Evolutionary conservation across 2,797 vertebrate species (phyloP).

Genomic region (Carcharodon carcharias): DNA sequence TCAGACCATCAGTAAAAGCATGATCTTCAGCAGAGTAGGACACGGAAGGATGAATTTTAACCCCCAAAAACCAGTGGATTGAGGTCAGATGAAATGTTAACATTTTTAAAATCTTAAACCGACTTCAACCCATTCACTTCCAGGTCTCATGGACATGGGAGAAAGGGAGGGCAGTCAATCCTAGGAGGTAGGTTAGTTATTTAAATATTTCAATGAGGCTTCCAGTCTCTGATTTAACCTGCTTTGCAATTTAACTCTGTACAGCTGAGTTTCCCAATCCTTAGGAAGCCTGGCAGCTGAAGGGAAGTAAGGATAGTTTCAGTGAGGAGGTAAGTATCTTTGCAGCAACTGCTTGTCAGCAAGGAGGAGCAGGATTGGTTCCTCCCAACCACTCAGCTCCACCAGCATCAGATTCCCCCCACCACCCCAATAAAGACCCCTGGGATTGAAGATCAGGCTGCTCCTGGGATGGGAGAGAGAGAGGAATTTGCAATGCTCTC

Average conservation of each 20-base stretch:
- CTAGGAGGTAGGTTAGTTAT: not conserved
- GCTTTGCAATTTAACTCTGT: not conserved
- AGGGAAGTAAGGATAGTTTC: not conserved
- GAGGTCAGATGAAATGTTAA: not conserved
- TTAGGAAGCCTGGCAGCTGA: not conserved
- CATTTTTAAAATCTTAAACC: not conserved
- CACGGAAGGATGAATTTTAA: not conserved
- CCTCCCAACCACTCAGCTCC: not conserved
- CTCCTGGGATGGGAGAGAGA: too few species aligned
- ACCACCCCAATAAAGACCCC: not conserved
- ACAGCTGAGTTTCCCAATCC: not conserved
- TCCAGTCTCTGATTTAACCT: not conserved
- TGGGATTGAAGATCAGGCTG: too few species aligned
- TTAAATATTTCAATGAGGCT: not conserved
- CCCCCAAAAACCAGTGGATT: not conserved
- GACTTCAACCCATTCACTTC: not conserved
- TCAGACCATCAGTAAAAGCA: not conserved
- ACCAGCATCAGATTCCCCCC: not conserved
- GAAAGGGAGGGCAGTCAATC: not conserved
- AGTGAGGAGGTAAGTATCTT: not conserved
- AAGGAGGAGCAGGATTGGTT: not conserved
- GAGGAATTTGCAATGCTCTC: too few species aligned
- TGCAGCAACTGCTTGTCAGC: not conserved
- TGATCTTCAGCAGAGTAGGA: not conserved
- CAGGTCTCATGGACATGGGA: not conserved